Conservation (phyloP, 2,797 vertebrate species). For the Sphenopsis melanotis region DNA sequence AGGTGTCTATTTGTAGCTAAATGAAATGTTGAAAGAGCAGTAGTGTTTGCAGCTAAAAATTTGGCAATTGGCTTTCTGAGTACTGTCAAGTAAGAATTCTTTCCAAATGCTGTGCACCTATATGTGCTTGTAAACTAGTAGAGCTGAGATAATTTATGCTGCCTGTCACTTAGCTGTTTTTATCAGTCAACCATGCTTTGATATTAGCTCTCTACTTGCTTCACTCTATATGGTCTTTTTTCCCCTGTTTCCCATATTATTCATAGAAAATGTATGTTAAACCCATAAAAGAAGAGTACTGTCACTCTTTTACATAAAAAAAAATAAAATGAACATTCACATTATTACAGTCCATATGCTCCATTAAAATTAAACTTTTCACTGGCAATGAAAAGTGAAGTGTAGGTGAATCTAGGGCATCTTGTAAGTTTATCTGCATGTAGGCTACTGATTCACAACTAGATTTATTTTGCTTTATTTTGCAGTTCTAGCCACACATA, state of each 20-base stretch:
- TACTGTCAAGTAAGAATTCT: background rate
- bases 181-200: background rate
- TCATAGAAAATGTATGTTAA: background rate
- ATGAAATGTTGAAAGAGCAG: background rate
- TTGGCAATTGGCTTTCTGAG: background rate
- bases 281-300: background rate
- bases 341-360: background rate
- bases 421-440: background rate
- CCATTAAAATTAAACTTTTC: background rate
- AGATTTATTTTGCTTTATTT: constrained; percentile 35
- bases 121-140: background rate
- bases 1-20: background rate
- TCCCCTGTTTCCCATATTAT: fast-evolving
- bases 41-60: background rate
- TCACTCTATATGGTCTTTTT: background rate
- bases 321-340: background rate
- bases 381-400: background rate
- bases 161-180: background rate
- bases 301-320: background rate
- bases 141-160: background rate
- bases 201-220: background rate
- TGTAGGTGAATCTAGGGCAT: background rate
- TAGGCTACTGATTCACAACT: background rate
- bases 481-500: constrained; percentile 11
- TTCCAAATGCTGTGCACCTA: background rate